Conservation (phyloP, 2,113 vertebrate species). For the Sardina pilchardus region DNA sequence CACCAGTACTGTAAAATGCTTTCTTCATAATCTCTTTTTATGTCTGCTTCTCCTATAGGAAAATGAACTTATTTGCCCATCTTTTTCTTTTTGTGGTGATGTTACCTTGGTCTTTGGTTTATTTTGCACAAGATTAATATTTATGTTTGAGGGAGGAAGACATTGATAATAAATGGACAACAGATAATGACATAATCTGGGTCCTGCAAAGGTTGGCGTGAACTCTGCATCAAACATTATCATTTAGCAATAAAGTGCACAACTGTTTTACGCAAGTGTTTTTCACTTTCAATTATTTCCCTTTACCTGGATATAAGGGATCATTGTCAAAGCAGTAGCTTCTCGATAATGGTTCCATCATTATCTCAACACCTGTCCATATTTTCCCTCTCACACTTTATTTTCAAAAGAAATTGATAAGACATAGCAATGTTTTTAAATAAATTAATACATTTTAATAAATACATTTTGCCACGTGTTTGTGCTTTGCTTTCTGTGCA, state of each 20-base stretch:
- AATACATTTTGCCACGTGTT: not conserved
- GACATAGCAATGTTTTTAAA: slow-evolving; percentile 51
- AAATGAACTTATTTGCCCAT: slow-evolving; percentile 15
- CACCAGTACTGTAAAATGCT: slow-evolving; percentile 34
- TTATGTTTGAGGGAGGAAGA: slow-evolving; percentile 45
- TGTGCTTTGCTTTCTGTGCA: slow-evolving; percentile 2
- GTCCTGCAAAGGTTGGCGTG: slow-evolving; percentile 26
- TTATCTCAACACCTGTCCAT: not conserved
- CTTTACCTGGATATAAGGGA: not conserved
- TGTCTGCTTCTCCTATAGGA: not conserved
- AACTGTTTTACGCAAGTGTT: slow-evolving; percentile 41
- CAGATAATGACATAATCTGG: slow-evolving; percentile 25
- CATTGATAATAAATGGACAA: slow-evolving; percentile 28
- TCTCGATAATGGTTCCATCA: not conserved
- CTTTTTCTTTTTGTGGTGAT: slow-evolving; percentile 43
- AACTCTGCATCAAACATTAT: slow-evolving; percentile 32
- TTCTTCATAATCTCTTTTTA: slow-evolving; percentile 19
- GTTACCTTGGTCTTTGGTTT: slow-evolving; percentile 35
- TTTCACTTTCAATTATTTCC: slow-evolving; percentile 37
- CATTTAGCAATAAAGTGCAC: slow-evolving; percentile 58
- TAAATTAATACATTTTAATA: slow-evolving; percentile 48
- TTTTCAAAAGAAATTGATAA: slow-evolving; percentile 25
- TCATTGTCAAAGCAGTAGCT: not conserved
- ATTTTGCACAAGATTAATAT: slow-evolving; percentile 18
- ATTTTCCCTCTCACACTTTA: not conserved